phyloP scores from a whole-genome alignment of 1,140 invertebrate species.

The Globodera rostochiensis region DNA sequence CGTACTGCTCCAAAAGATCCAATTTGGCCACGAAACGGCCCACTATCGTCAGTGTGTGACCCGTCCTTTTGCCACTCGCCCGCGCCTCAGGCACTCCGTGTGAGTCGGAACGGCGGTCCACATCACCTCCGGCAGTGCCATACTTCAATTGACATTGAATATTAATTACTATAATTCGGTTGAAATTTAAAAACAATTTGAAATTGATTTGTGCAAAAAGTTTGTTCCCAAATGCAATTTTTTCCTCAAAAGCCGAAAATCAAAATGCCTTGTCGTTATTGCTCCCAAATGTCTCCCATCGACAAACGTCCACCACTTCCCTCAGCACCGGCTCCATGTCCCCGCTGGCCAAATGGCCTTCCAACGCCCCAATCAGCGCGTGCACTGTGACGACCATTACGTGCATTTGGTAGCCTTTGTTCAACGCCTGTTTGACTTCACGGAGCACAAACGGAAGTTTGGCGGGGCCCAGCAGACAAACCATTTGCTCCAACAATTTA shows the following conservation, averaged over 20 bases:
- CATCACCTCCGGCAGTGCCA: background rate
- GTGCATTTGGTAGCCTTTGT: conserved; percentile 85
- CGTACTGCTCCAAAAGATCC: conserved; percentile 5
- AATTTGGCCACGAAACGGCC: conserved; percentile 11
- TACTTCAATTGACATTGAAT: conserved; percentile 7
- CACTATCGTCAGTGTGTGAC: background rate
- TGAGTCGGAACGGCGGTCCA: conserved; percentile 3
- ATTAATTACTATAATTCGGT: background rate
- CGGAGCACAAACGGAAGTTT: conserved; percentile 79
- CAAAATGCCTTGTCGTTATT: background rate
- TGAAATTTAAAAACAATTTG: too few relatives aligned
- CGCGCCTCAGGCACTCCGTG: conserved; percentile 19
- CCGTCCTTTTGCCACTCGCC: conserved; percentile 5
- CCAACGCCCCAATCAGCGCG: conserved; percentile 77
- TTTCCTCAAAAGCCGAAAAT: too few relatives aligned
- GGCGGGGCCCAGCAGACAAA: conserved; percentile 79
- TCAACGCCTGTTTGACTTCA: conserved; percentile 80
- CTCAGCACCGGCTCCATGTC: conserved; percentile 79
- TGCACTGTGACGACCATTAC: conserved; percentile 87
- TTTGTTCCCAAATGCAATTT: too few relatives aligned
- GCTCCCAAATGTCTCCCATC: conserved; percentile 34
- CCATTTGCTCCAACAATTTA: conserved; percentile 85
- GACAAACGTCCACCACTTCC: conserved; percentile 74
- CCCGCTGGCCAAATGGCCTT: conserved; percentile 72
- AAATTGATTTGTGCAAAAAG: too few relatives aligned